Conservation (phyloP, 1,140 invertebrate species). For the Bursaphelenchus mucronatus region DNA sequence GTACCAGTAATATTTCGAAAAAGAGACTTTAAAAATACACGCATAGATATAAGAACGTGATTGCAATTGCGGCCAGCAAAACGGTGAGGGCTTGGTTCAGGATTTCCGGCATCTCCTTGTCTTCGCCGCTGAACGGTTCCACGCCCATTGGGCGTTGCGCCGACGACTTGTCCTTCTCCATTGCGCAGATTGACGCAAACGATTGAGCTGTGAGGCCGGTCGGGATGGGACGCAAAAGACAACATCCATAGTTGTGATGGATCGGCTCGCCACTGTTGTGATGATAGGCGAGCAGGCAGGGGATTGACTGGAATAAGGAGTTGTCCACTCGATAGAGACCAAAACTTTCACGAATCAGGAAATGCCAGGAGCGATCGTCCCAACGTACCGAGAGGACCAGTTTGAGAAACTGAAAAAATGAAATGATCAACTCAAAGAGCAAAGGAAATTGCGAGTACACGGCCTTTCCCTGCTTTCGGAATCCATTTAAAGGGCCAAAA, state of each 20-base stretch:
- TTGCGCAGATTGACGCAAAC: neutral
- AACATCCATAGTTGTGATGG: neutral
- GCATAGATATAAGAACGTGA: too few species aligned
- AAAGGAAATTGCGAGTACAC: too few species aligned
- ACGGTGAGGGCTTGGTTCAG: constrained; percentile 3
- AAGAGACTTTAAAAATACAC: too few species aligned
- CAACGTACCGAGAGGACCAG: constrained; percentile 1
- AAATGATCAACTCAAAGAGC: neutral
- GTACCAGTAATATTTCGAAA: too few species aligned
- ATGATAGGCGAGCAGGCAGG: constrained; percentile 8
- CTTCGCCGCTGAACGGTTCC: neutral
- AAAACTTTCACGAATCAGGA: constrained; percentile 4
- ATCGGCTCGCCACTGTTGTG: neutral
- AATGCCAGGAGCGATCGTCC: constrained; percentile 8
- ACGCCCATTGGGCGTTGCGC: neutral
- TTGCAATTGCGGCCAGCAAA: too few species aligned
- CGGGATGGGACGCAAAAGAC: neutral
- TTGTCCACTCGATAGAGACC: neutral
- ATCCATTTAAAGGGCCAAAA: too few species aligned
- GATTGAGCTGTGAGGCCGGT: constrained; percentile 6
- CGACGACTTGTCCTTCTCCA: neutral
- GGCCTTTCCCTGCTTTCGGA: too few species aligned
- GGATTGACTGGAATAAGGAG: constrained; percentile 2
- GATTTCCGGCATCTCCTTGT: constrained; percentile 3
- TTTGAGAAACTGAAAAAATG: constrained; percentile 12